Evolutionary conservation across 2,113 vertebrate genomes (phyloP).

Genomic region (Oreocharis arfaki): DNA sequence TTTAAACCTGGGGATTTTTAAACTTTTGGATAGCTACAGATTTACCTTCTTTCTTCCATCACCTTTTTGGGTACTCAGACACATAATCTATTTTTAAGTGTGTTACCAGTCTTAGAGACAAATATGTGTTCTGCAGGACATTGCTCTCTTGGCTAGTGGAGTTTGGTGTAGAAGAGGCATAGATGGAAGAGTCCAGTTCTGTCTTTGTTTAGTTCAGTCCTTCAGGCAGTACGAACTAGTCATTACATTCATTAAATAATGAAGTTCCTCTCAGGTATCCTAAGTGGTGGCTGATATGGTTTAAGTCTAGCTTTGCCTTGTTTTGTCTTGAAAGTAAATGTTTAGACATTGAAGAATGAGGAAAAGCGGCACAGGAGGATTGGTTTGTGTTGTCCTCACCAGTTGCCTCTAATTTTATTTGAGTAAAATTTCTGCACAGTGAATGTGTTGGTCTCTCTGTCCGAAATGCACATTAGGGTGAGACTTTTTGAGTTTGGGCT

Average conservation of each 20-base stretch:
- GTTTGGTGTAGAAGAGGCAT: neutral
- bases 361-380: neutral
- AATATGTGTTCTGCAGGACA: neutral
- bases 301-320: neutral
- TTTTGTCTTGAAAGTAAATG: neutral
- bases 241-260: neutral
- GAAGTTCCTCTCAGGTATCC: neutral
- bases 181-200: neutral
- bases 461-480: neutral
- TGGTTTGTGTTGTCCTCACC: neutral
- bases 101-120: neutral
- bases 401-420: neutral
- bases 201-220: neutral
- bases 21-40: neutral
- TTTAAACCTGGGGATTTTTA: neutral
- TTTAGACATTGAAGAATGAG: neutral
- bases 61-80: neutral
- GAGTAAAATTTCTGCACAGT: neutral
- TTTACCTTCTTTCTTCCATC: neutral
- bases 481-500: neutral
- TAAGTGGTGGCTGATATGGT: neutral
- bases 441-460: neutral
- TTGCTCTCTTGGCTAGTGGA: neutral
- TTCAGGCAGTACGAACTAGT: neutral
- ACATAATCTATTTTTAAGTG: accelerated